Evolutionary conservation across 2,888 invertebrate species (phyloP), one percentile per base, ranked within the genome.

Genomic region (Scaptomyza cyrtandrae): DNA sequence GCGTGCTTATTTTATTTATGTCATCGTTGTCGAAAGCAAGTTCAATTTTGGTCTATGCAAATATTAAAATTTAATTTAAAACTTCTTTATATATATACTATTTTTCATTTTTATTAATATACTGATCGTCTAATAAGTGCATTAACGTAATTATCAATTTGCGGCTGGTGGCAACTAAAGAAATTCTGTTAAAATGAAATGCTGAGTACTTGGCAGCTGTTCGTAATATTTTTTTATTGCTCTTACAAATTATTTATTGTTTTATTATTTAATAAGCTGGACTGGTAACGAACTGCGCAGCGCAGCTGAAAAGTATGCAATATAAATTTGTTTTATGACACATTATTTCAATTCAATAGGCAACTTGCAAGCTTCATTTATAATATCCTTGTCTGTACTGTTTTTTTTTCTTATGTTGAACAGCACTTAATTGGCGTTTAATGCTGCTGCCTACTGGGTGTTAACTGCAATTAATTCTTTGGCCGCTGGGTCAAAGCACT

Each of bases 241-340:
- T 13, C 29, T 29, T 29, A 29, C 5, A 7, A 7, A 29, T 29
- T 29, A 7, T 29, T 29, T 7, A 29, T 5, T 29, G 7, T 29
- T 19, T 19, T 19, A 19, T 19, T 19, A 2, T 19, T 19, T 19
- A n/a, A n/a, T n/a, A n/a, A n/a, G 29, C 29, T 5, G 29, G 29
- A 29, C 27, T 27, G 6, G 1, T 27, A 16, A 3, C 41, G n/a
- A 46, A 59, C 41, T 54, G 52, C 31, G 52, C 54, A 44, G 19
- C 49, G 67, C 57, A 60, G 74, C 85, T 61, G 60, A 56, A 72
- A 82, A 81, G 74, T 81, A 81, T 82, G 81, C 85, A 76, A 78
- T 71, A 29, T 6, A 55, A 61, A 19, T 19, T 19, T 19, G 2
- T 66, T 59, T 78, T 65, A 84, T 37, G 69, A 59, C 53, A 31